Base-by-base conservation (phyloP, 2,888 invertebrate genomes). In the Cactoblastis cactorum region DNA sequence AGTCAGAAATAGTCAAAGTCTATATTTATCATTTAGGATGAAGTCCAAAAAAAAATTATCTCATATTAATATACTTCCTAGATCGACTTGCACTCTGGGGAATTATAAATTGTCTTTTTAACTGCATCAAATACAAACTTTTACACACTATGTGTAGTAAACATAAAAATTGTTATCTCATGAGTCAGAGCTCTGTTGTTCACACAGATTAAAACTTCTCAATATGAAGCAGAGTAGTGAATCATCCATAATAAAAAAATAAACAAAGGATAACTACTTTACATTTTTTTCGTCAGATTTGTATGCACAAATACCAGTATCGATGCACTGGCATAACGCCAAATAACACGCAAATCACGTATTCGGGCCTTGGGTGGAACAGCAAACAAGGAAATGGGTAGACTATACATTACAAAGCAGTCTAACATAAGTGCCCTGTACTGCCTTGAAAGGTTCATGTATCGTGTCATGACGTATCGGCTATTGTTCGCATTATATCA, bases 241-340 rank as follows among this genome's bases (percentile, higher is more conserved):
- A 50, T 67, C 64, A 69, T 43, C 22, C 18, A 34, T 49, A 51
- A 45, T 24, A 49, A 65, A 65, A 67, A 65, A 69, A 65, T 65
- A 65, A 69, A 69, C 62, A 71, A 71, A 65, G 61, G 58, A 50
- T 55, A 48, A 32, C 14, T 38, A 56, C 61, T 67, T 68, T 66
- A 66, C 64, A 61, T 62, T 49, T 61, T 63, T 65, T 62, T 55
- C n/a, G 52, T 52, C 52, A 50, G 52, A 53, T 49, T 45, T 56
- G 55, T 58, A 54, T 55, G 61, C 54, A 65, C 49, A 60, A 63
- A 56, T 57, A 63, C 62, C 62, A 66, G 58, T 59, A 52, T 64
- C 62, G 58, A 65, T 79, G 77, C 74, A 76, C 69, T 80, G 80
- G 80, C 78, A 66, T 45, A 18, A 32, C 49, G 74, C 79, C 79